These are phyloP conservation scores for Drosophila gunungcola DNA, from an alignment of 1,140 invertebrate genomes.

Conservation along the genomic window DNA sequence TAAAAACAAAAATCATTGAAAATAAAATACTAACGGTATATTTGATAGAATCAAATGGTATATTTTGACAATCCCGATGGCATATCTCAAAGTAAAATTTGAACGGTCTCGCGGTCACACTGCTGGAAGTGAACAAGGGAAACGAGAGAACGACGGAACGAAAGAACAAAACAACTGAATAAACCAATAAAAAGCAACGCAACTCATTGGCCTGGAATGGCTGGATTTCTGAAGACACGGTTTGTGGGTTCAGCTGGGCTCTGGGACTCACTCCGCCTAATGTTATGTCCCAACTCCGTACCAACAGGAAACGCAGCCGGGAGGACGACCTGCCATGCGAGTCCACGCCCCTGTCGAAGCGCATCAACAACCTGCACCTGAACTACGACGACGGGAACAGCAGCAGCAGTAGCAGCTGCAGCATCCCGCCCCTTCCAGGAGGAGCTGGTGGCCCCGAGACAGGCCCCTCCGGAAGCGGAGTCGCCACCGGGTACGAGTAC, in stretches of 20 bases:
- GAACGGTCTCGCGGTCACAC: too few relatives aligned
- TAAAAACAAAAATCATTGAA: too few relatives aligned
- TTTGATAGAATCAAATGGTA: too few relatives aligned
- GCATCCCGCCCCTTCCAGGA: constrained; percentile 41
- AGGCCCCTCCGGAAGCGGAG: neutral
- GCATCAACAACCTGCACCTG: constrained; percentile 81
- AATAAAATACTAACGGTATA: too few relatives aligned
- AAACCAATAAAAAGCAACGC: too few relatives aligned
- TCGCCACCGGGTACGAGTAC: constrained; percentile 49
- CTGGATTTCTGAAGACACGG: constrained; percentile 63
- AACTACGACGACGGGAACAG: constrained; percentile 76
- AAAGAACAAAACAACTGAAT: too few relatives aligned
- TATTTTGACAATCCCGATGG: too few relatives aligned
- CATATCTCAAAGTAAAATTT: too few relatives aligned
- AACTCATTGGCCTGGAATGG: constrained; percentile 41
- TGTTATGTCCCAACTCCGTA: neutral
- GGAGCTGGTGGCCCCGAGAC: constrained; percentile 1
- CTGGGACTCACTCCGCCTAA: neutral
- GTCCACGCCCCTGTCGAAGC: constrained; percentile 78
- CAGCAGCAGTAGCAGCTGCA: constrained; percentile 69
- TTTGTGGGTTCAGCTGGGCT: constrained; percentile 6
- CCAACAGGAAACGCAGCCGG: constrained; percentile 77
- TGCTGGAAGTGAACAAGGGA: too few relatives aligned
- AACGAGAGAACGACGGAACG: too few relatives aligned
- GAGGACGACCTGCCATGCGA: constrained; percentile 79